Evolutionary conservation across 1,140 invertebrate species (phyloP), one percentile per base, ranked within the genome.

Genomic region (Tetramorium simillimum): DNA sequence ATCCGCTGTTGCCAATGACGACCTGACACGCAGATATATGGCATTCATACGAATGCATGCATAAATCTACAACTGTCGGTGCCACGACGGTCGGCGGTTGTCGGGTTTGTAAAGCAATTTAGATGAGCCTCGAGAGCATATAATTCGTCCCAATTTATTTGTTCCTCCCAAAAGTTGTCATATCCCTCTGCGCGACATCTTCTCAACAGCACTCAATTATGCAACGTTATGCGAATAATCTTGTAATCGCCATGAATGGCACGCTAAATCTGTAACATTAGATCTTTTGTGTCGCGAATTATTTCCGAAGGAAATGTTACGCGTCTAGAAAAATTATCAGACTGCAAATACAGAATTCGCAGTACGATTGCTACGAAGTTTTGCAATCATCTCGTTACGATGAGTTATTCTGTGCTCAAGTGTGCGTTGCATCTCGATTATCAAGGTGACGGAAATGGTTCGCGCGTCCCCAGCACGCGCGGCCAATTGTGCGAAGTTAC

Each of bases 31-130:
- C 51, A 28, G 78, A 81, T 81, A 81, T 81, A 69, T 69, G 46
- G 63, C 21, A 40, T 40, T 65, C 77, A 69, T 70, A 81, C 16
- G 56, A 53, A 56, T 28, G 65, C 49, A 70, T 43, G n/a, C 37
- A 81, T 70, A 70, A 70, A 81, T 81, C 78, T 28, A 43, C 33
- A 56, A 81, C 78, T 81, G 65, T 70, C 37, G 33, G 51, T 43
- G 37, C 21, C 65, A 70, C 78, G 65, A 28, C 28, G n/a, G 63
- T 43, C 77, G 65, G 58, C 33, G 49, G 10, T 37, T 58, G 63
- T 69, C 65, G 21, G 78, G 6, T 43, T 28, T 56, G 51, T n/a
- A 28, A 56, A 81, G 78, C 78, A 28, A 70, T 70, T 70, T 51
- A n/a, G 37, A 56, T 18, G 40, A 28, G 5, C 9, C 63, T 43